A percentile compares a stretch with the other conserved stretches of the same genome.
Conservation (phyloP, 2,113 vertebrate genomes). For the Glaucidium brasilianum region DNA sequence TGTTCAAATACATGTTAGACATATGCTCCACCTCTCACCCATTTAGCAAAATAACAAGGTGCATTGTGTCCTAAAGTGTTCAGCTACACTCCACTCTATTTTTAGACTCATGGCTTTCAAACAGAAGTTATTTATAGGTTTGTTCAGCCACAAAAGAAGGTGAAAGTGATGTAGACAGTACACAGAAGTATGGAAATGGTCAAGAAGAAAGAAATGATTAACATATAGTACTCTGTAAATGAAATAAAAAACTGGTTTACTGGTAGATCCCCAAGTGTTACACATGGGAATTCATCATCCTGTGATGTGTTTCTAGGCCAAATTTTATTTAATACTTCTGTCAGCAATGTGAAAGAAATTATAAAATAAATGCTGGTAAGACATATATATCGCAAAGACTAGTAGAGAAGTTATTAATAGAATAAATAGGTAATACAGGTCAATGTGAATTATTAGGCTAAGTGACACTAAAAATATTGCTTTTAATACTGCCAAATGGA, state of each 20-base stretch:
- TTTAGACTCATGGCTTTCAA: neutral
- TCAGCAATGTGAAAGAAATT: neutral
- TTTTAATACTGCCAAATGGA: neutral
- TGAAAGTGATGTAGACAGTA: neutral
- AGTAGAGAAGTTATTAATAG: neutral
- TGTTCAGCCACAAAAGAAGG: neutral
- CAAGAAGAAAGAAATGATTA: neutral
- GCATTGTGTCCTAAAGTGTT: neutral
- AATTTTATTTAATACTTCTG: neutral
- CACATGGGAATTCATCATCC: neutral
- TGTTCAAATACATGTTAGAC: neutral
- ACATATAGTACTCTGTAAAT: neutral
- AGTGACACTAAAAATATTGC: neutral
- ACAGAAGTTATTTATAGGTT: slow-evolving; percentile 16
- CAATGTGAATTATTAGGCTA: neutral
- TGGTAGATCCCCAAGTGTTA: neutral
- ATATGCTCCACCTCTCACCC: neutral
- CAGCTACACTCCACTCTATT: neutral
- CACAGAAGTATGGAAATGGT: neutral
- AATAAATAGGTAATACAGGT: neutral
- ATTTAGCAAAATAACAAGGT: neutral
- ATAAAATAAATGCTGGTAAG: neutral
- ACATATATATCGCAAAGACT: neutral
- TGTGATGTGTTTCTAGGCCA: neutral
- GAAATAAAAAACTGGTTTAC: neutral